These are phyloP conservation scores for Amblyopsis rosae DNA, from an alignment of 2,113 vertebrate genomes.

Conservation along the genomic window DNA sequence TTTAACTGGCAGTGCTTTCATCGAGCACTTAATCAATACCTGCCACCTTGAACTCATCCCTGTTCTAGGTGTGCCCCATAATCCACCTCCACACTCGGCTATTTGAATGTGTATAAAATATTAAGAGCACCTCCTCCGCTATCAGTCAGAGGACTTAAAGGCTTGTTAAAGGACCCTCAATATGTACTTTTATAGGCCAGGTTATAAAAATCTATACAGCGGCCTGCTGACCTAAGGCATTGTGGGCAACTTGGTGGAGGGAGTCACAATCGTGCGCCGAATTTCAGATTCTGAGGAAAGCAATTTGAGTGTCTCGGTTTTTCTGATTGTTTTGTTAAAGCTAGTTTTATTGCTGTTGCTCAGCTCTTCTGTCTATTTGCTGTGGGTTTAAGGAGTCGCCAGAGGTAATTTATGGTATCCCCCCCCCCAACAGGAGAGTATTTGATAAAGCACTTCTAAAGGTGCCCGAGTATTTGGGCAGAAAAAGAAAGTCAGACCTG, in stretches of 20 bases:
- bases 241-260: conserved; percentile 36
- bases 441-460: conserved; percentile 62
- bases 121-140: conserved; percentile 58
- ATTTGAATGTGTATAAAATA: conserved; percentile 72
- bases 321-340: conserved; percentile 71
- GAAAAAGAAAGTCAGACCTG: conserved; percentile 24
- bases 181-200: conserved; percentile 57
- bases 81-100: conserved; percentile 67
- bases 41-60: conserved; percentile 73
- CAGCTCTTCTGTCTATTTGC: conserved; percentile 68
- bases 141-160: conserved; percentile 69
- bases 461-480: conserved; percentile 30
- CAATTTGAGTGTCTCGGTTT: conserved; percentile 62
- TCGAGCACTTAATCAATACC: conserved; percentile 77
- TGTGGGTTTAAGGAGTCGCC: conserved; percentile 66
- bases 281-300: conserved; percentile 47
- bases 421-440: conserved; percentile 38
- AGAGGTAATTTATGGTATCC: conserved; percentile 68
- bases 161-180: conserved; percentile 69
- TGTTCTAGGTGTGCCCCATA: conserved; percentile 53
- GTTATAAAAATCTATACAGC: conserved; percentile 65
- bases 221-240: conserved; percentile 38
- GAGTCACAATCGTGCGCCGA: conserved; percentile 49
- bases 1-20: conserved; percentile 57
- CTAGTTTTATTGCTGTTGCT: conserved; percentile 71